Evolutionary conservation across 2,888 invertebrate species (phyloP).

Genomic region (Petrolisthes manimaculis): DNA sequence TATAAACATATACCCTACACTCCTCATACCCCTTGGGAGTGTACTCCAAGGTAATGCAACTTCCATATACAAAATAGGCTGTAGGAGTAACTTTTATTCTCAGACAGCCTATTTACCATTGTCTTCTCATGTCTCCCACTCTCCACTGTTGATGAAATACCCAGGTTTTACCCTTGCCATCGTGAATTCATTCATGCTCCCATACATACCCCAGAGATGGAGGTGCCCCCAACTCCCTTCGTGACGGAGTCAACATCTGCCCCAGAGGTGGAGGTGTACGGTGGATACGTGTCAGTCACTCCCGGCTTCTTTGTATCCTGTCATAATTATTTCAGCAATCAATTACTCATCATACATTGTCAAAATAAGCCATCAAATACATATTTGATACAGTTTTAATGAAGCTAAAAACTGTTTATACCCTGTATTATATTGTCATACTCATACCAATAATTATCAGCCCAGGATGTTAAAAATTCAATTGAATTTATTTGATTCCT

Average conservation of each 20-base stretch:
- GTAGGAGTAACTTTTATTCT: neutral
- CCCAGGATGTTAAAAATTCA: no score
- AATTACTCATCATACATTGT: no score
- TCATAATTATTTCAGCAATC: neutral
- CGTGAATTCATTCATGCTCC: neutral
- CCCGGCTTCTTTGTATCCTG: slow-evolving; percentile 55
- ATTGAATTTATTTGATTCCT: no score
- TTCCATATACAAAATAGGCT: neutral
- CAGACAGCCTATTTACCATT: neutral
- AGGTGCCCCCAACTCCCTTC: slow-evolving; percentile 36
- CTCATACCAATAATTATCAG: no score
- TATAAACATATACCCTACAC: no score
- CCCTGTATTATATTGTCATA: no score
- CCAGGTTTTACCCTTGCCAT: neutral
- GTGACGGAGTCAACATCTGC: slow-evolving; percentile 47
- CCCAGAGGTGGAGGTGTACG: slow-evolving; percentile 45
- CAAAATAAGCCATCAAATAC: no score
- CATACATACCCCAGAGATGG: slow-evolving; percentile 43
- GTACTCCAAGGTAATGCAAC: no score
- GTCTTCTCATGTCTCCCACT: neutral
- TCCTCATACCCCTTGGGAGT: no score
- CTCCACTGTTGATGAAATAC: neutral
- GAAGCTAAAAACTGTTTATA: no score
- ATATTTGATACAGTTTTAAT: no score
- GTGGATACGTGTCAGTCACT: slow-evolving; percentile 53